Evolutionary conservation across 2,888 invertebrate species (phyloP).

Genomic region (Caenorhabditis afra): DNA sequence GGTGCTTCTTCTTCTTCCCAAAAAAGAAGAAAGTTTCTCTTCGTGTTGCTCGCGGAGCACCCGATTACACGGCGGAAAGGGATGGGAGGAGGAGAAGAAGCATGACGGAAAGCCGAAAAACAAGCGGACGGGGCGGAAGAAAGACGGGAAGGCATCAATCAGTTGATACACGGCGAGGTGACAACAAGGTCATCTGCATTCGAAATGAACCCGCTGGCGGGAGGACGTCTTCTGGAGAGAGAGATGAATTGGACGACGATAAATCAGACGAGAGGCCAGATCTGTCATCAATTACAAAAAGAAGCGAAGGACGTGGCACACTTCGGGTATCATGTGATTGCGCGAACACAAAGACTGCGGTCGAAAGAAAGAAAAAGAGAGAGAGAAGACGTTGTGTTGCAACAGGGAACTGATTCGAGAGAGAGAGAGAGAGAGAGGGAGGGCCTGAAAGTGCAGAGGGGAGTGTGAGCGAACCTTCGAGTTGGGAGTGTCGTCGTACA

Average conservation of each 20-base stretch:
- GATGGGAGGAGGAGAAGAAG: conserved; percentile 1
- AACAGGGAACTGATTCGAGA: background rate
- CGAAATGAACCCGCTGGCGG: conserved; percentile 9
- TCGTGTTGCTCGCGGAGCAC: conserved; percentile 1
- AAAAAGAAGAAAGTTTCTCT: too few species aligned
- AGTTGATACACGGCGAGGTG: conserved; percentile 33
- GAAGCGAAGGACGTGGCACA: conserved; percentile 18
- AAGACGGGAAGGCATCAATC: conserved; percentile 15
- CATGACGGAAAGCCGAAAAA: conserved; percentile 18
- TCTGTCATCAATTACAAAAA: conserved; percentile 32
- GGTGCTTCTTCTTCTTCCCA: background rate
- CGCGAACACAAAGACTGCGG: conserved; percentile 18
- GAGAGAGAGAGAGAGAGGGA: background rate
- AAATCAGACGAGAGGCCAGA: conserved; percentile 17
- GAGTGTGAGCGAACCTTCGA: too few species aligned
- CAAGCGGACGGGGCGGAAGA: conserved; percentile 12
- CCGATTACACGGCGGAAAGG: conserved; percentile 15
- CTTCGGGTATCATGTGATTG: conserved; percentile 25
- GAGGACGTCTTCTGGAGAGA: conserved; percentile 6
- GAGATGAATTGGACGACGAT: background rate
- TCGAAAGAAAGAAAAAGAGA: background rate
- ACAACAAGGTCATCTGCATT: conserved; percentile 45
- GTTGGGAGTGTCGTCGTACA: conserved; percentile 53
- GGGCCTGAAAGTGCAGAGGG: background rate
- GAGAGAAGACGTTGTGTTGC: background rate